Conservation (phyloP, 2,113 vertebrate genomes). For the Marcusenius ussheri region DNA sequence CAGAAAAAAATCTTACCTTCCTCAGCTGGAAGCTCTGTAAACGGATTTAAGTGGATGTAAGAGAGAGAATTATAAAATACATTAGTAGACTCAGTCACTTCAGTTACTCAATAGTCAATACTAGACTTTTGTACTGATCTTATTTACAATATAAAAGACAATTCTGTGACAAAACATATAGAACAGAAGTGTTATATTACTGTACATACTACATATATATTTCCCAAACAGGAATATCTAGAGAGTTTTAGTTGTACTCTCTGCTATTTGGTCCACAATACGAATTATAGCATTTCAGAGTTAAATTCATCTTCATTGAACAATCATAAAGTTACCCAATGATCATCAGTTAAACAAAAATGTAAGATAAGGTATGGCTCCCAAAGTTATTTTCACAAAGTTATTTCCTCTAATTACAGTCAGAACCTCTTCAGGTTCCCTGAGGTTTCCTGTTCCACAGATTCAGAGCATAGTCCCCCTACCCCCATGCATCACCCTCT, state of each 20-base stretch:
- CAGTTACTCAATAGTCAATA: neutral
- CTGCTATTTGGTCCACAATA: neutral
- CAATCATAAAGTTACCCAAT: neutral
- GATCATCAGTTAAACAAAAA: neutral
- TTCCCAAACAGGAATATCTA: neutral
- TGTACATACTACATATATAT: neutral
- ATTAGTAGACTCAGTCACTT: neutral
- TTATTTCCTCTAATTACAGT: neutral
- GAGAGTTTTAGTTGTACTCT: neutral
- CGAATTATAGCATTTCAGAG: neutral
- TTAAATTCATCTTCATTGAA: neutral
- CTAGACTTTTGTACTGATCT: neutral
- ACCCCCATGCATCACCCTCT: neutral
- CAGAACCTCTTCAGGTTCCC: neutral
- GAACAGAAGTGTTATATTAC: neutral
- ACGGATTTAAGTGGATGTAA: constrained; percentile 10
- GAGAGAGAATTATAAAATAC: neutral
- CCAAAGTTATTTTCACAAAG: neutral
- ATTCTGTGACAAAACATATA: neutral
- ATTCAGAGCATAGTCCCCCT: neutral
- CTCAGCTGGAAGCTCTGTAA: constrained; percentile 67
- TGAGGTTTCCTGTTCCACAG: neutral
- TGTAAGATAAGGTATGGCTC: neutral
- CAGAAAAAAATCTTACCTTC: constrained; percentile 52
- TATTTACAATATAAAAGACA: neutral